Percentiles rank a stretch among this genome's conserved stretches.
These are phyloP conservation scores for Mycetomoellerius zeteki DNA, from an alignment of 1,140 invertebrate species.

Conservation along the genomic window DNA sequence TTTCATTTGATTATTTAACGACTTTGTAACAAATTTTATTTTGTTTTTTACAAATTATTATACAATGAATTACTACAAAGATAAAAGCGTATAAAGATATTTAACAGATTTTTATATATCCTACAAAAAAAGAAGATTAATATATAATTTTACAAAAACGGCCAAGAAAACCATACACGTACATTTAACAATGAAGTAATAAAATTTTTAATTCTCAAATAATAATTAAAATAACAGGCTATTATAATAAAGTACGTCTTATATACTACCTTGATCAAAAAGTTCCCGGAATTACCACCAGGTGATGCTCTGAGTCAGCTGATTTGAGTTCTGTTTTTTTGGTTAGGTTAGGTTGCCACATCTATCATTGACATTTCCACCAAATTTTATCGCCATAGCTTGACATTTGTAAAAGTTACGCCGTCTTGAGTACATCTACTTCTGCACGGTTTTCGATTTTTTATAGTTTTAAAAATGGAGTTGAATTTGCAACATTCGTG, in stretches of 20 bases:
- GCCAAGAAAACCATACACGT: background rate
- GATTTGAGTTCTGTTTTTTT: too few species aligned
- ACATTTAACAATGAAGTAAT: background rate
- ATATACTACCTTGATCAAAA: too few species aligned
- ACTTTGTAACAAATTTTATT: constrained; percentile 18
- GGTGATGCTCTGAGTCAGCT: too few species aligned
- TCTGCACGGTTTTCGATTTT: too few species aligned
- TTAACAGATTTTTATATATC: background rate
- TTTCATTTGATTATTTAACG: background rate
- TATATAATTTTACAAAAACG: constrained; percentile 1
- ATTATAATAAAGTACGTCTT: constrained; percentile 1
- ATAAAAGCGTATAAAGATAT: background rate
- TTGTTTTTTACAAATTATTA: background rate
- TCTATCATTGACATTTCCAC: too few species aligned
- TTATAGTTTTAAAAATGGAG: too few species aligned
- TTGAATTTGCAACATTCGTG: too few species aligned
- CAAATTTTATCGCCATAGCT: too few species aligned
- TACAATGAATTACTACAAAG: background rate
- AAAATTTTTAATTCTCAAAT: constrained; percentile 18
- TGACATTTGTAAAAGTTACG: too few species aligned
- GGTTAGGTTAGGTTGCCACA: too few species aligned
- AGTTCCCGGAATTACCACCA: too few species aligned
- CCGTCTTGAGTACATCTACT: too few species aligned
- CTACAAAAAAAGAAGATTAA: constrained; percentile 6
- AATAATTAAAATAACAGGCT: background rate